Evolutionary conservation across 92 coral and sea anemone genomes (phyloP).

Genomic region (Virgularia gustaviana): DNA sequence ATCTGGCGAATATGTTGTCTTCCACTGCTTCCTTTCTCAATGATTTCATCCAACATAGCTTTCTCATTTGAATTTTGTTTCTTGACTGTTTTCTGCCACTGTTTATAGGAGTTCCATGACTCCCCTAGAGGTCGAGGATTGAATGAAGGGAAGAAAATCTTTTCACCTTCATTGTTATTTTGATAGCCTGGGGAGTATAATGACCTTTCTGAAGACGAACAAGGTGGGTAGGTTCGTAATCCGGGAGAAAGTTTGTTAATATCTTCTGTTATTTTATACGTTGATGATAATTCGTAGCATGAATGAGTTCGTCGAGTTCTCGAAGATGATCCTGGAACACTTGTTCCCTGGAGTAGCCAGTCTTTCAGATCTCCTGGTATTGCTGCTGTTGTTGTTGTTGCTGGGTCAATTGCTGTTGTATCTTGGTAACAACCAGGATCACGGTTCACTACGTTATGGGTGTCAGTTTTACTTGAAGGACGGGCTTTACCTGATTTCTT

Average conservation of each 20-base stretch:
- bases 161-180: background rate
- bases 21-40: background rate
- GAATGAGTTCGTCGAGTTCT: no score
- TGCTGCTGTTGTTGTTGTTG: background rate
- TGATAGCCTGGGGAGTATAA: background rate
- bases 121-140: conserved; percentile 19
- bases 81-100: background rate
- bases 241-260: background rate
- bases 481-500: background rate
- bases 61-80: background rate
- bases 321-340: background rate
- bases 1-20: background rate
- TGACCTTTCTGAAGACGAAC: background rate
- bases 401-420: background rate
- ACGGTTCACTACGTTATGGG: background rate
- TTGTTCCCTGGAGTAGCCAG: conserved; percentile 3
- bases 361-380: background rate
- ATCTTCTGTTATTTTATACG: background rate
- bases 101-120: background rate
- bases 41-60: background rate
- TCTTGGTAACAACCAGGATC: background rate
- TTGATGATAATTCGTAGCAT: no score
- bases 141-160: background rate
- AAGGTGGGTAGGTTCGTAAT: conserved; percentile 15
- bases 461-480: background rate